Conservation (phyloP, 2,888 invertebrate species). For the Torymus aiolomorphi region DNA sequence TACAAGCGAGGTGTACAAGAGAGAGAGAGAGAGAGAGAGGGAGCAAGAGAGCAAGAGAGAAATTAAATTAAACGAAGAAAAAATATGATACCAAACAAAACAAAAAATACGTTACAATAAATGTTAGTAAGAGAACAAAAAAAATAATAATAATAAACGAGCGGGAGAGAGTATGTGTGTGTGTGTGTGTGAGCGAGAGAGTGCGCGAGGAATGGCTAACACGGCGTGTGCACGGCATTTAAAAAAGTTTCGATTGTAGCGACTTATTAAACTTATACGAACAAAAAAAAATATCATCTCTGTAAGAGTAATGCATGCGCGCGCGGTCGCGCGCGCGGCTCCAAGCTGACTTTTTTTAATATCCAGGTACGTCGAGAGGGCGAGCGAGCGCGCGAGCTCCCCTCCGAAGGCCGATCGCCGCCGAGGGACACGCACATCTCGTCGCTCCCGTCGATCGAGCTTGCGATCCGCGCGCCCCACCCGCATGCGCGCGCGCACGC, state of each 20-base stretch:
- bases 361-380: conserved; percentile 13
- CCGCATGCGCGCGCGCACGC: not conserved
- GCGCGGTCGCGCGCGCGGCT: conserved; percentile 3
- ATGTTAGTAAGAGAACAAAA: conserved; percentile 31
- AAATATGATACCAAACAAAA: conserved; percentile 29
- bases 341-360: conserved; percentile 37
- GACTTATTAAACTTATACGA: conserved; percentile 40
- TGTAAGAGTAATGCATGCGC: conserved; percentile 18
- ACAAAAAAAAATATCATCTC: conserved; percentile 37
- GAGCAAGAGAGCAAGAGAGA: conserved; percentile 29
- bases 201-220: not conserved
- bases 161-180: conserved; percentile 43
- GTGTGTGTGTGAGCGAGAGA: conserved; percentile 13
- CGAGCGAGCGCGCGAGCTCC: not conserved
- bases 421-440: conserved; percentile 41
- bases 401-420: not conserved
- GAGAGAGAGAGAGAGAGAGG: conserved; percentile 29
- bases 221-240: conserved; percentile 14
- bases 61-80: not conserved
- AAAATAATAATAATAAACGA: conserved; percentile 10
- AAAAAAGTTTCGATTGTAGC: conserved; percentile 49
- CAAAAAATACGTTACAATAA: conserved; percentile 52
- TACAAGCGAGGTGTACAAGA: conserved; percentile 22
- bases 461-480: conserved; percentile 39
- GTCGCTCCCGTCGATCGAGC: conserved; percentile 35